Percentiles rank a stretch among this genome's conserved stretches.
Conservation (phyloP, 2,888 invertebrate genomes). For the Stenodera caucasica region DNA sequence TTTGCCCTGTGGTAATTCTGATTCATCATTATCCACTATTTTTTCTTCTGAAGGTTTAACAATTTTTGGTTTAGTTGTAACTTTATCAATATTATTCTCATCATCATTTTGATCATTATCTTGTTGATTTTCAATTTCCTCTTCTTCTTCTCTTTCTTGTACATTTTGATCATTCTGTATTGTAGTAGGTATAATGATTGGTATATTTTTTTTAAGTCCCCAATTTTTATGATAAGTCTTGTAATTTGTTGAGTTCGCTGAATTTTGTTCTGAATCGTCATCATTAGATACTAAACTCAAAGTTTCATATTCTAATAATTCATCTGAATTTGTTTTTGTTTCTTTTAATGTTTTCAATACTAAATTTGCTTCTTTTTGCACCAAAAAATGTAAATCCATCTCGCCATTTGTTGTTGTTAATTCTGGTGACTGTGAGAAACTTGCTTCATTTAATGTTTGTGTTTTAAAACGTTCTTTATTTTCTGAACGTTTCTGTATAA, state of each 20-base stretch:
- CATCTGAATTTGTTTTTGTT: conserved; percentile 54
- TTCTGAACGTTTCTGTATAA: conserved; percentile 62
- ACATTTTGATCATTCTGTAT: conserved; percentile 1
- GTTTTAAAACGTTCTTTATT: conserved; percentile 76
- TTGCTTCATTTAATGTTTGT: conserved; percentile 64
- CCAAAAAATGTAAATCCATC: conserved; percentile 55
- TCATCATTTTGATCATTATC: conserved; percentile 43
- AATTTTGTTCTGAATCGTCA: conserved; percentile 68
- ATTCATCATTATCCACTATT: conserved; percentile 33
- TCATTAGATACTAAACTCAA: conserved; percentile 73
- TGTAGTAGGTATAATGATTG: conserved; percentile 41
- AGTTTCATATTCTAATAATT: conserved; percentile 62
- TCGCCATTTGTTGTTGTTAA: conserved; percentile 36
- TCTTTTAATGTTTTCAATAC: conserved; percentile 60
- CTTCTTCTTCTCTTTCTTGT: conserved; percentile 9
- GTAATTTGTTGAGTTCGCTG: conserved; percentile 62
- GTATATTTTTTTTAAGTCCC: conserved; percentile 59
- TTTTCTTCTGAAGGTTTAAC: conserved; percentile 58
- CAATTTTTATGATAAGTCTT: conserved; percentile 62
- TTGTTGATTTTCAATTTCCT: conserved; percentile 8
- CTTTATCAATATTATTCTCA: conserved; percentile 57
- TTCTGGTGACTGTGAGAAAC: conserved; percentile 56
- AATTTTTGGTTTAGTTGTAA: conserved; percentile 62
- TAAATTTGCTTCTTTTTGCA: conserved; percentile 62
- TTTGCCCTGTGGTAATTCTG: conserved; percentile 41